Percentiles rank a stretch among this genome's conserved stretches.
Evolutionary conservation across 2,888 invertebrate genomes (phyloP).

Genomic region (Volucella inflata): DNA sequence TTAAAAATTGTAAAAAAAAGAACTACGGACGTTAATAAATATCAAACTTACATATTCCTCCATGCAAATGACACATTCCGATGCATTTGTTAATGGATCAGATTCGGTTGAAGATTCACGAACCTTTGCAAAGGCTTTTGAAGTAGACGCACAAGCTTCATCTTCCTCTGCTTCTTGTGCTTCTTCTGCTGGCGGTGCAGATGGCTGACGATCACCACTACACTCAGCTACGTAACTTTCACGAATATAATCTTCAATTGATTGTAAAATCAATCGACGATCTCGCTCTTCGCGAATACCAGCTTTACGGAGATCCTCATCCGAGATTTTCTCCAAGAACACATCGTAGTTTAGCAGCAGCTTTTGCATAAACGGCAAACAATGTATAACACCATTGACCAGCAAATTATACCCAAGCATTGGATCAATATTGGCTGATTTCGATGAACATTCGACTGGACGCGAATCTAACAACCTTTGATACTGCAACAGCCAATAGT

Average conservation of each 20-base stretch:
- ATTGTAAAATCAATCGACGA: constrained; percentile 86
- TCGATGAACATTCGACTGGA: constrained; percentile 86
- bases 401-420: constrained; percentile 88
- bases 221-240: constrained; percentile 58
- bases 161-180: constrained; percentile 29
- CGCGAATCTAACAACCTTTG: constrained; percentile 91
- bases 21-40: constrained; percentile 13
- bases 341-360: constrained; percentile 76
- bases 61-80: constrained; percentile 94
- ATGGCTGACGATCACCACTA: constrained; percentile 70
- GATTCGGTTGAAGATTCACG: constrained; percentile 79
- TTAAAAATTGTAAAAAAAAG: constrained; percentile 38
- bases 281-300: constrained; percentile 86
- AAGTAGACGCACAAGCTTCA: constrained; percentile 71
- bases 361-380: constrained; percentile 87
- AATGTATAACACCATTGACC: constrained; percentile 90
- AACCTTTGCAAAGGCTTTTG: constrained; percentile 80
- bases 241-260: constrained; percentile 86
- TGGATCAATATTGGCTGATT: constrained; percentile 88
- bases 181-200: constrained; percentile 78
- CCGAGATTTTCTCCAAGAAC: constrained; percentile 83
- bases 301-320: constrained; percentile 85
- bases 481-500: constrained; percentile 92
- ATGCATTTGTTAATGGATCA: constrained; percentile 80
- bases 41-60: constrained; percentile 87